These are phyloP conservation scores for Allacma fusca DNA, from an alignment of 2,888 invertebrate genomes.

Conservation along the genomic window DNA sequence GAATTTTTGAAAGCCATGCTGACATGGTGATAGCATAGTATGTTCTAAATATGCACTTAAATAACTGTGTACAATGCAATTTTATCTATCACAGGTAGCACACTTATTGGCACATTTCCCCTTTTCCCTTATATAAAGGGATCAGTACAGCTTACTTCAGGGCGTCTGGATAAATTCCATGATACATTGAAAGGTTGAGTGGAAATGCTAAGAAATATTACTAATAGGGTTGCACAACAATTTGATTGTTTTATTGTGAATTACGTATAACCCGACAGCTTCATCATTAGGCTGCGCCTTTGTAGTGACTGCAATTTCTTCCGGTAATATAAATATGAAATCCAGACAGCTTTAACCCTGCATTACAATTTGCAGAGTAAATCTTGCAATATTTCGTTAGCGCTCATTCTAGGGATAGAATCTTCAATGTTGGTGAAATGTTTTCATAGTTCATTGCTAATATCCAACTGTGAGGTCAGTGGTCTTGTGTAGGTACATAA, in stretches of 20 bases:
- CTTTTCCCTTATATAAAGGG: not conserved
- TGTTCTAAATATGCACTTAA: not conserved
- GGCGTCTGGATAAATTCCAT: not conserved
- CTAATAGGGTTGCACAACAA: not conserved
- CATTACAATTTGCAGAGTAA: too few species aligned
- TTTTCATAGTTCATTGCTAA: not conserved
- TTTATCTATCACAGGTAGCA: not conserved
- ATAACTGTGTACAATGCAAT: not conserved
- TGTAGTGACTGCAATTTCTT: not conserved
- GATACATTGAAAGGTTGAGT: not conserved
- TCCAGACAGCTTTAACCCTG: not conserved
- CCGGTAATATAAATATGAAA: not conserved
- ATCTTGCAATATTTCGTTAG: not conserved
- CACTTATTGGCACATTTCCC: not conserved
- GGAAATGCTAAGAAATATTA: not conserved
- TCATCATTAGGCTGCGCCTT: not conserved
- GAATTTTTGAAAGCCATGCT: constrained; percentile 19
- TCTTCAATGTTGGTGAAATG: not conserved
- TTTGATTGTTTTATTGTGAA: constrained; percentile 4
- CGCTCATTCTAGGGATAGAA: not conserved
- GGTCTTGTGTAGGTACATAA: too few species aligned
- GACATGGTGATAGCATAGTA: not conserved
- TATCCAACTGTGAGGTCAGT: too few species aligned
- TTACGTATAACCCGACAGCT: not conserved
- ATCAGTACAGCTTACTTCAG: not conserved